Percentiles rank a stretch among this genome's conserved stretches.
phyloP scores from a whole-genome alignment of 1,140 invertebrate species.

The Listronotus oregonensis region DNA sequence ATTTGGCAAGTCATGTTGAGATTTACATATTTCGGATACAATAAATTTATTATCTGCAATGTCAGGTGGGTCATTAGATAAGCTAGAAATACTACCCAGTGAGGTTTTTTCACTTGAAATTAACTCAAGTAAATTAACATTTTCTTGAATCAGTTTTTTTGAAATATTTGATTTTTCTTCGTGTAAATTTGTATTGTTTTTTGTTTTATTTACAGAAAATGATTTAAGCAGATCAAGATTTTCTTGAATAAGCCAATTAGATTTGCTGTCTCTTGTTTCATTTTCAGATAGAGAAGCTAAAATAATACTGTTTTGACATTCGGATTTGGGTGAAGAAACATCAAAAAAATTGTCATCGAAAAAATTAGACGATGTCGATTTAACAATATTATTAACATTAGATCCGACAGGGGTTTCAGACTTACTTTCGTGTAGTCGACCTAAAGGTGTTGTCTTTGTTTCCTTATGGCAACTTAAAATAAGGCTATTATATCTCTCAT shows the following conservation, averaged over 20 bases:
- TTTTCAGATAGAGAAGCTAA: not conserved
- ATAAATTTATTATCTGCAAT: too few species aligned
- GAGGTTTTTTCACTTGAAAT: conserved; percentile 7
- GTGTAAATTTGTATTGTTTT: not conserved
- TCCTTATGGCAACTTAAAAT: conserved; percentile 27
- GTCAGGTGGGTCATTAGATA: too few species aligned
- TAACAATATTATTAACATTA: not conserved
- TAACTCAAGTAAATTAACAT: conserved; percentile 18
- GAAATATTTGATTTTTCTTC: not conserved
- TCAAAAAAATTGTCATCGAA: not conserved
- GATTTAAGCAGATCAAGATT: conserved; percentile 28
- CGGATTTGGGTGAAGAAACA: not conserved
- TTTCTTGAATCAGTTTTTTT: conserved; percentile 18
- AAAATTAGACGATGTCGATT: not conserved
- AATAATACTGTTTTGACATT: conserved; percentile 1
- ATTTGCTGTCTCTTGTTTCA: conserved; percentile 13
- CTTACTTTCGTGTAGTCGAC: conserved; percentile 32
- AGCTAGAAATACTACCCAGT: not conserved
- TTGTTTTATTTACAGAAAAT: conserved; percentile 20
- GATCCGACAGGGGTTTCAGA: conserved; percentile 22
- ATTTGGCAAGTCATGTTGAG: too few species aligned
- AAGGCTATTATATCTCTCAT: conserved; percentile 51
- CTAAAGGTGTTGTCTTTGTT: not conserved
- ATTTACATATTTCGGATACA: too few species aligned
- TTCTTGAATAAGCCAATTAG: conserved; percentile 20